A percentile compares a stretch with the other conserved stretches of the same genome.
These are phyloP conservation scores for Ericerus pela DNA, from an alignment of 1,140 invertebrate genomes.

Conservation along the genomic window DNA sequence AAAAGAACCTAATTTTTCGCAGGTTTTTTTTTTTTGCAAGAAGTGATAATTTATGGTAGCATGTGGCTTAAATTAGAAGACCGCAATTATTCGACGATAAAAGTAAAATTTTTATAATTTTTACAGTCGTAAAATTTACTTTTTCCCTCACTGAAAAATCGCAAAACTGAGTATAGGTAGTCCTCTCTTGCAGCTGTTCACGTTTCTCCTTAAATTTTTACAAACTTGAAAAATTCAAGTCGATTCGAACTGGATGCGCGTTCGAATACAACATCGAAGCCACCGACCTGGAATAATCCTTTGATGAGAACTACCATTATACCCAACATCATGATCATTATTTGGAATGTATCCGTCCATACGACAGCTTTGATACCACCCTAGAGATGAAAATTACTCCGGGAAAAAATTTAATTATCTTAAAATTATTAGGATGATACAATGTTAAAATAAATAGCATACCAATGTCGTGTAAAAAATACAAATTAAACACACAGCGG, in stretches of 20 bases:
- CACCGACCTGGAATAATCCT: conserved; percentile 48
- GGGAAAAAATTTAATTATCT: not conserved
- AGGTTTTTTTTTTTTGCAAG: no score
- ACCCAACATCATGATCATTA: conserved; percentile 56
- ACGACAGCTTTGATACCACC: conserved; percentile 75
- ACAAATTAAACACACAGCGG: conserved; percentile 24
- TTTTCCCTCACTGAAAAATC: no score
- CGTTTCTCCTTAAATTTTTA: not conserved
- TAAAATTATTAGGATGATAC: not conserved
- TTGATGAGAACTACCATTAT: conserved; percentile 49
- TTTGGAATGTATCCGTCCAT: conserved; percentile 74
- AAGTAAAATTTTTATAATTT: no score
- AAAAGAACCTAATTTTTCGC: no score
- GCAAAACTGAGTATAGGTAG: no score
- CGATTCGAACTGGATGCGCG: conserved; percentile 37
- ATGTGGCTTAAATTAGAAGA: no score
- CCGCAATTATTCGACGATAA: no score
- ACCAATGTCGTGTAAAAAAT: conserved; percentile 28
- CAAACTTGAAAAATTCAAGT: conserved; percentile 46
- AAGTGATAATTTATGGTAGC: no score
- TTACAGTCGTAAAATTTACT: no score
- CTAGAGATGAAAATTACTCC: conserved; percentile 32
- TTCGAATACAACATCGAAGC: conserved; percentile 44
- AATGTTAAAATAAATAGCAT: conserved; percentile 14
- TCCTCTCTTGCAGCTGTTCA: no score